phyloP scores from a whole-genome alignment of 2,113 vertebrate species.

The Otis tarda region DNA sequence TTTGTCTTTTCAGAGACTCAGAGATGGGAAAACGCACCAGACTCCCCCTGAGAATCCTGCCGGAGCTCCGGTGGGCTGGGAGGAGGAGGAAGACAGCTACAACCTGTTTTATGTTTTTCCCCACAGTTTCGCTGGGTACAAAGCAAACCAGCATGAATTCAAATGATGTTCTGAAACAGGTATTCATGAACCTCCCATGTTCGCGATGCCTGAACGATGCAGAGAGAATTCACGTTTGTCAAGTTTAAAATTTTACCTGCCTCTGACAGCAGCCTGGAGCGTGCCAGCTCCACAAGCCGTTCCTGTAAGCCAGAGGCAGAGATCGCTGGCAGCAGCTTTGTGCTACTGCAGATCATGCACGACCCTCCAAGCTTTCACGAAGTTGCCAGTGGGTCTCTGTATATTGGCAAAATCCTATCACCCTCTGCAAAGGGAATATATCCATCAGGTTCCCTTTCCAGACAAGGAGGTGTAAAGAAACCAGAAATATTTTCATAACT shows the following conservation, averaged over 20 bases:
- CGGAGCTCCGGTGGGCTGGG: background rate
- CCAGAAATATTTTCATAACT: background rate
- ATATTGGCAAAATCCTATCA: background rate
- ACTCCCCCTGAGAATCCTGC: background rate
- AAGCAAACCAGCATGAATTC: background rate
- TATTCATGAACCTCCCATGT: background rate
- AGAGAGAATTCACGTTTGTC: background rate
- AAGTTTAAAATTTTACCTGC: background rate
- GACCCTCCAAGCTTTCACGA: background rate
- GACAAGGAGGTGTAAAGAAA: background rate
- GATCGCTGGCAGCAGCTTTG: background rate
- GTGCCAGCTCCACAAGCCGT: background rate
- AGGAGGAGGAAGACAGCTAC: background rate
- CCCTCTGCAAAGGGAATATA: background rate
- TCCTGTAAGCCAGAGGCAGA: background rate
- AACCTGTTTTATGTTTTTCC: background rate
- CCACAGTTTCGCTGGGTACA: background rate
- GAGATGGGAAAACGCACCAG: background rate
- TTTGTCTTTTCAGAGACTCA: background rate
- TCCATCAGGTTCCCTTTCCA: background rate
- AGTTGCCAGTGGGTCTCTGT: background rate
- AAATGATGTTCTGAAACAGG: background rate
- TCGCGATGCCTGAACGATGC: background rate
- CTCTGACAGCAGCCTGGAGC: background rate
- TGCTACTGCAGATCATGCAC: accelerated